phyloP scores from a whole-genome alignment of 2,888 invertebrate genomes.

The Zaprionus bogoriensis region DNA sequence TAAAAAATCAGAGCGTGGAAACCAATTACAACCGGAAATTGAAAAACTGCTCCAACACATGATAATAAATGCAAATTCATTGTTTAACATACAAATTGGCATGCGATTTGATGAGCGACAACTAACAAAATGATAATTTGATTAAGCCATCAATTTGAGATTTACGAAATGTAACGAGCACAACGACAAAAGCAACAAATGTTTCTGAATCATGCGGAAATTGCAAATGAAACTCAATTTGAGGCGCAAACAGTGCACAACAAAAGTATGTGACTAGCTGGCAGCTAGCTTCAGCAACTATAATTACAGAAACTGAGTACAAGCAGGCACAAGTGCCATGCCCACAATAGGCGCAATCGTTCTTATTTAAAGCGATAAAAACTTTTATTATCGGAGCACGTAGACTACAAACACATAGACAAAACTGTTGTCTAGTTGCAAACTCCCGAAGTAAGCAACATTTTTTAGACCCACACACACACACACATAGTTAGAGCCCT shows the following conservation, averaged over 20 bases:
- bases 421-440: background rate
- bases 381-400: conserved; percentile 54
- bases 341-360: conserved; percentile 44
- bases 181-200: too few species aligned
- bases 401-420: conserved; percentile 8
- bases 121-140: too few species aligned
- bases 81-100: background rate
- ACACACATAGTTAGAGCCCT: background rate
- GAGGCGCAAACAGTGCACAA: conserved; percentile 42
- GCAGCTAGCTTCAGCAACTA: too few species aligned
- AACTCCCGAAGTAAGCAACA: background rate
- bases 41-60: background rate
- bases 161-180: background rate
- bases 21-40: too few species aligned
- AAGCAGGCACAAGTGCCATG: conserved; percentile 33
- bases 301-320: too few species aligned
- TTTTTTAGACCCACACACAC: conserved; percentile 17
- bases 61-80: background rate
- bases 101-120: background rate
- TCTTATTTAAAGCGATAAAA: conserved; percentile 66
- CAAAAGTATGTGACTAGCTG: background rate
- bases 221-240: conserved; percentile 39
- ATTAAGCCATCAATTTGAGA: background rate
- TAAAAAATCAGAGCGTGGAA: too few species aligned
- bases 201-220: too few species aligned